Conservation (phyloP, 2,797 vertebrate species). For the Falco cherrug region DNA sequence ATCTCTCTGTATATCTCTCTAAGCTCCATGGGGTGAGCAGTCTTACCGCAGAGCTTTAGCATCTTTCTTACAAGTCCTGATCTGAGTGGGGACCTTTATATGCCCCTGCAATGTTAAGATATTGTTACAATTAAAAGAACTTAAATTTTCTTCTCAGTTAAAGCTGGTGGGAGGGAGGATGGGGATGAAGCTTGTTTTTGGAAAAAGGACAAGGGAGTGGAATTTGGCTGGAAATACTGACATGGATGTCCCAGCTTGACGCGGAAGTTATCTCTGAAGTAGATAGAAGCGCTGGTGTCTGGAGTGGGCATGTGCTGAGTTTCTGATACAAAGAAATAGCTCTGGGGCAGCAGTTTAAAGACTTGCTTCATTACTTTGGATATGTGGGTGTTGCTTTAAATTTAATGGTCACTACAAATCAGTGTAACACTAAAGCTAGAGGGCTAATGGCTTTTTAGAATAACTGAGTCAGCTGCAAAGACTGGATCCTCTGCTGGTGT, state of each 20-base stretch:
- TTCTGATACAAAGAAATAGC: background rate
- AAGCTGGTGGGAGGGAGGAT: background rate
- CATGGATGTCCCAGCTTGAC: background rate
- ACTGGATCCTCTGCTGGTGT: background rate
- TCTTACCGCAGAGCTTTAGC: background rate
- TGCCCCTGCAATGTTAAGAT: background rate
- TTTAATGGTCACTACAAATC: slow-evolving; percentile 45
- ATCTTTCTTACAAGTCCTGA: background rate
- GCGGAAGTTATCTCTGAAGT: background rate
- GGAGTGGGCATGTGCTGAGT: background rate
- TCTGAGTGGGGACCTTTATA: background rate
- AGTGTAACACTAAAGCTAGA: slow-evolving; percentile 33
- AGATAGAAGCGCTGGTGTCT: background rate
- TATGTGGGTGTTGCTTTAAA: background rate
- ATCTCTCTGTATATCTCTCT: background rate
- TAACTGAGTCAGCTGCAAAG: slow-evolving; percentile 23
- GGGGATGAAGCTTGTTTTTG: background rate
- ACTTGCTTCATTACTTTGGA: background rate
- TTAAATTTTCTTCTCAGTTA: background rate
- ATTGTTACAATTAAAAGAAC: background rate
- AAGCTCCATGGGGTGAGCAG: background rate
- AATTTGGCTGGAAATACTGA: background rate
- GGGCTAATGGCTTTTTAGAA: slow-evolving; percentile 24
- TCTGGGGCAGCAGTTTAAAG: background rate
- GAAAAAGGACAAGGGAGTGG: background rate